Evolutionary conservation across 2,797 vertebrate genomes (phyloP).

Genomic region (Bradypus variegatus): DNA sequence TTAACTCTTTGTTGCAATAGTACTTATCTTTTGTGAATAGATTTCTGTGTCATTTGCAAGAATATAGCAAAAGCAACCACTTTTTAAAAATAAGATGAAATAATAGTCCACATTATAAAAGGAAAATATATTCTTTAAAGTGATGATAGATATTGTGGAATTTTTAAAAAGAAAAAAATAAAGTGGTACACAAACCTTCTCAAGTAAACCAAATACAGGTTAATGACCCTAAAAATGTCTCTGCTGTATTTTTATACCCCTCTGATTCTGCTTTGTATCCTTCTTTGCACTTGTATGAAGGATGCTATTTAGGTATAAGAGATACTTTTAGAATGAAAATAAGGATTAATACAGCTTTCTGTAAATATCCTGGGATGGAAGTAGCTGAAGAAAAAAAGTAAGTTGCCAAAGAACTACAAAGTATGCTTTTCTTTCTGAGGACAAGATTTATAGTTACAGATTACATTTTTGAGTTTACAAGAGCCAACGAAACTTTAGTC

Average conservation of each 20-base stretch:
- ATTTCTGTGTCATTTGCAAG: neutral
- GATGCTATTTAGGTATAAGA: neutral
- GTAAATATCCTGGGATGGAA: neutral
- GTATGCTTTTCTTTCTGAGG: neutral
- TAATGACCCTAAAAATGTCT: neutral
- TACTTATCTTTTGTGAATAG: neutral
- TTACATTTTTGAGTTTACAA: constrained; percentile 23
- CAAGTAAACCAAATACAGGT: neutral
- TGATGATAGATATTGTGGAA: neutral
- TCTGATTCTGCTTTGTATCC: neutral
- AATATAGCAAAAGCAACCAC: neutral
- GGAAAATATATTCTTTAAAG: neutral
- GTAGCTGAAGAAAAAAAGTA: neutral
- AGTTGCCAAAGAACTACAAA: neutral
- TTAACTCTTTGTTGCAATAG: neutral
- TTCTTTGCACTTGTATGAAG: neutral
- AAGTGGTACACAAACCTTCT: neutral
- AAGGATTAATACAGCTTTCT: neutral
- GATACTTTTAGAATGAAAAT: neutral
- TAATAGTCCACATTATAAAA: neutral
- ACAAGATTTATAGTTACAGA: neutral
- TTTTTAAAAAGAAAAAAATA: neutral
- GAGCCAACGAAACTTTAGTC: neutral
- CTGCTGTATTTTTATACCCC: neutral
- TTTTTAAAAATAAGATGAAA: neutral